These are phyloP conservation scores for Magallana nippona DNA, from an alignment of 2,888 invertebrate species.

Conservation along the genomic window DNA sequence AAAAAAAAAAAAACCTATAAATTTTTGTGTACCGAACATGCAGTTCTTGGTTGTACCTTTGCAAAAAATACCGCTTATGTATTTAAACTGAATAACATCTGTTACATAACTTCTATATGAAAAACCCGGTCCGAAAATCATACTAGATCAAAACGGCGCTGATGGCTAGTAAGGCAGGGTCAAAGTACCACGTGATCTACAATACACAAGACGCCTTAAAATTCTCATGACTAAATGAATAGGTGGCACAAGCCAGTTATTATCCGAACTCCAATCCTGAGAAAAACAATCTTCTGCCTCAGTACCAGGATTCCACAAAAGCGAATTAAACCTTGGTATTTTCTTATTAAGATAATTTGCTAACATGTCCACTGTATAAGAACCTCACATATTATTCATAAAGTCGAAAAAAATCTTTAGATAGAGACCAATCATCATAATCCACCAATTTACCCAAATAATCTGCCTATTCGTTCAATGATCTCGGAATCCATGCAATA, in stretches of 20 bases:
- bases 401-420: no score
- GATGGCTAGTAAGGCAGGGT: background rate
- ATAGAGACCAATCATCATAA: no score
- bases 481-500: background rate
- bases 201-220: no score
- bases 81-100: background rate
- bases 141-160: background rate
- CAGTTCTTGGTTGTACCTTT: background rate
- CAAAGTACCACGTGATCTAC: no score
- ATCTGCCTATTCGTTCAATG: no score
- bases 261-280: no score
- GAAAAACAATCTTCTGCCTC: background rate
- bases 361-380: conserved; percentile 2
- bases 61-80: background rate
- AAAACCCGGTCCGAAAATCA: background rate
- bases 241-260: no score
- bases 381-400: background rate
- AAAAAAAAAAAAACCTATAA: background rate
- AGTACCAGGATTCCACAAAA: background rate
- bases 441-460: no score
- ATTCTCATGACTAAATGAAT: no score
- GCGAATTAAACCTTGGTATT: conserved; percentile 1
- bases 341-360: background rate
- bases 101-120: background rate
- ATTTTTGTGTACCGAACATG: conserved; percentile 19